phyloP scores from a whole-genome alignment of 92 coral and sea anemone genomes.

The Epizoanthus illoricatus region DNA sequence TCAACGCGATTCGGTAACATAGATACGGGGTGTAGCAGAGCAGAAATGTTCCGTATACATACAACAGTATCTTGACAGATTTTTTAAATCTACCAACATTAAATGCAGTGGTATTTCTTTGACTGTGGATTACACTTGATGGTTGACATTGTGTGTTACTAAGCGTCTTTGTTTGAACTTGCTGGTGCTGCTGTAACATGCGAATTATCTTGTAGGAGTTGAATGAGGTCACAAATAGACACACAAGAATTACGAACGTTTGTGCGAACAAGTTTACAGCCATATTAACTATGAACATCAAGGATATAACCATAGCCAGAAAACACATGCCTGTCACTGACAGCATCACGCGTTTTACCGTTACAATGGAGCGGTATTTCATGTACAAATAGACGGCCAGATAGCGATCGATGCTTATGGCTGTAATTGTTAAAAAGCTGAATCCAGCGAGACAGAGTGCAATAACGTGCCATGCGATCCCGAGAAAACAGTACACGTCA shows the following conservation, averaged over 20 bases:
- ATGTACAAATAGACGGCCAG: conserved; percentile 23
- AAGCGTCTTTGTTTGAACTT: background rate
- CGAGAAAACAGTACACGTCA: conserved; percentile 11
- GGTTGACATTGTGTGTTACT: background rate
- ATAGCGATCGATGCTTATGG: conserved; percentile 32
- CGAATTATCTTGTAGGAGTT: conserved; percentile 23
- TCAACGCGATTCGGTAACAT: conserved; percentile 15
- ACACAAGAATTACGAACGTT: conserved; percentile 10
- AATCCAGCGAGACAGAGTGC: conserved; percentile 35
- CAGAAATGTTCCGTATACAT: conserved; percentile 25
- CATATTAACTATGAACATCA: background rate
- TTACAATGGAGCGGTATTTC: conserved; percentile 18
- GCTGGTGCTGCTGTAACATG: conserved; percentile 2
- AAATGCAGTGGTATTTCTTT: background rate
- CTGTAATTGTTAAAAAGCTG: conserved; percentile 31
- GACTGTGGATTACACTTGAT: background rate
- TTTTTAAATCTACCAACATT: conserved; percentile 23
- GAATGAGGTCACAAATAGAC: conserved; percentile 23
- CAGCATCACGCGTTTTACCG: conserved; percentile 12
- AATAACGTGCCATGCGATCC: conserved; percentile 22
- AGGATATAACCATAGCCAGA: background rate
- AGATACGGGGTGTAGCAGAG: conserved; percentile 32
- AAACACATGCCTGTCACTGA: background rate
- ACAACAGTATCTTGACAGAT: conserved; percentile 29
- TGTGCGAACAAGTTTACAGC: conserved; percentile 9